Evolutionary conservation across 2,113 vertebrate species (phyloP).

Genomic region (human (Homo sapiens)): DNA sequence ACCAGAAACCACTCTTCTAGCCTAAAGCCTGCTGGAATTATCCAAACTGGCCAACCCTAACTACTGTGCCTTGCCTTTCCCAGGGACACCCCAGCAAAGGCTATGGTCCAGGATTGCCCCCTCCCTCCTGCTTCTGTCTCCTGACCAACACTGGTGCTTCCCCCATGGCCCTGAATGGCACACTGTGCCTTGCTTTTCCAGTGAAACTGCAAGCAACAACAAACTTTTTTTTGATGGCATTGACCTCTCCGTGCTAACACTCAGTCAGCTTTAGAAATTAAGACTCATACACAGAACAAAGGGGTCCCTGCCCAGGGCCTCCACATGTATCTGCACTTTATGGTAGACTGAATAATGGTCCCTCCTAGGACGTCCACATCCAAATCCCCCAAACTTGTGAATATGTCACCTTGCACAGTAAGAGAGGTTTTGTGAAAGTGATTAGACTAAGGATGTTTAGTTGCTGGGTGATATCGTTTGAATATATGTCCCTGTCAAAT

Average conservation of each 20-base stretch:
- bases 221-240: neutral
- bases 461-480: too few species aligned
- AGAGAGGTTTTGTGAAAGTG: neutral
- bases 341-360: neutral
- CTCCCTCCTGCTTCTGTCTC: neutral
- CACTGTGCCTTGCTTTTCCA: neutral
- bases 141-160: too few species aligned
- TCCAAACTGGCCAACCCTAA: neutral
- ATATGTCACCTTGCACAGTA: neutral
- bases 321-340: rapidly evolving
- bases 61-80: neutral
- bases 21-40: neutral
- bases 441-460: neutral
- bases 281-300: too few species aligned
- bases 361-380: rapidly evolving
- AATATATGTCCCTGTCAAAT: too few species aligned
- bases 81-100: neutral
- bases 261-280: neutral
- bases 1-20: neutral
- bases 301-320: neutral
- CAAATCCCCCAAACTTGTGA: neutral
- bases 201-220: neutral
- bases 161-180: too few species aligned
- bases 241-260: too few species aligned
- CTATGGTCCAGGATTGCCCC: too few species aligned